Evolutionary conservation across 2,888 invertebrate genomes (phyloP).

Genomic region (Zygogramma bicolorata): DNA sequence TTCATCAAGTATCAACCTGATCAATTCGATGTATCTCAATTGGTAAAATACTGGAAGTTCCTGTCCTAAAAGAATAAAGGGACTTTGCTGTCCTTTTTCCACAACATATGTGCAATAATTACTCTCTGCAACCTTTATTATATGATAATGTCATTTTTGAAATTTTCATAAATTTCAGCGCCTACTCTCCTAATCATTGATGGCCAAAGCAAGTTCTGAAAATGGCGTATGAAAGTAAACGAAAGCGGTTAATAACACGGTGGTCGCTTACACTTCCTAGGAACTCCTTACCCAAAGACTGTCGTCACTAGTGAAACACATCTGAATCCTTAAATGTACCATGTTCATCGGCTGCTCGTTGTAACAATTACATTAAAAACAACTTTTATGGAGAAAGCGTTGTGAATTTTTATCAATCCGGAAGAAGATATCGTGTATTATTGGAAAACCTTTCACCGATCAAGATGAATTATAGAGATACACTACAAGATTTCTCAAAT

Average conservation of each 20-base stretch:
- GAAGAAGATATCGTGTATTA: slow-evolving; percentile 16
- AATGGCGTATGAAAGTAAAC: neutral
- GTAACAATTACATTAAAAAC: slow-evolving; percentile 21
- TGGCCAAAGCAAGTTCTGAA: neutral
- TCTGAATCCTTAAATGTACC: neutral
- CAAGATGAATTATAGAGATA: slow-evolving; percentile 4
- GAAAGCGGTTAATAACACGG: neutral
- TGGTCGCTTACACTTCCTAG: neutral
- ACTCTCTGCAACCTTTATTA: too few relatives aligned
- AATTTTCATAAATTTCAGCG: neutral
- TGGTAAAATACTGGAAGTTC: too few relatives aligned
- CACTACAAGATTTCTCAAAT: slow-evolving; percentile 14
- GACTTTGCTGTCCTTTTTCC: too few relatives aligned
- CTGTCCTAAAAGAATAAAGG: too few relatives aligned
- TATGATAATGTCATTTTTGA: neutral
- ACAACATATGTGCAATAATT: too few relatives aligned
- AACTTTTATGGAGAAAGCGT: slow-evolving; percentile 34
- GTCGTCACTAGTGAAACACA: neutral
- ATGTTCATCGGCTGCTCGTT: neutral
- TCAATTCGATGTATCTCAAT: too few relatives aligned
- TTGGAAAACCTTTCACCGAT: slow-evolving; percentile 26
- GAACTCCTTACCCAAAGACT: neutral
- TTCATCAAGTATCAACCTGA: too few relatives aligned
- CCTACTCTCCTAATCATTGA: neutral
- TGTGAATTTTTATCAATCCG: slow-evolving; percentile 21